These are phyloP conservation scores for Serripes groenlandicus DNA, from an alignment of 2,888 invertebrate species.

Conservation along the genomic window DNA sequence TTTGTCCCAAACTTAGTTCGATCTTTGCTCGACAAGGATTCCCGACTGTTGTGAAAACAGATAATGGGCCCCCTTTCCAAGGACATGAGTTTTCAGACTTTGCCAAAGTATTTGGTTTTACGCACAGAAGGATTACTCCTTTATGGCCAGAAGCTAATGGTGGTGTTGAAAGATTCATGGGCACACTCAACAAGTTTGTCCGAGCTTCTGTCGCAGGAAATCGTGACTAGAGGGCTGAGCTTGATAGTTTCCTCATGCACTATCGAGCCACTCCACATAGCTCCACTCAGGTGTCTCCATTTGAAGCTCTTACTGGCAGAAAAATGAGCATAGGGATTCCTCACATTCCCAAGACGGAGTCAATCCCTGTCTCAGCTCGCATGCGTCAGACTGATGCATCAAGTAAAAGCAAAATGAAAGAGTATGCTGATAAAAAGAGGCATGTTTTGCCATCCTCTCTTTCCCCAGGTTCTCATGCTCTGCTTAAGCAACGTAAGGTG, in stretches of 20 bases:
- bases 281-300: conserved; percentile 28
- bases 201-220: conserved; percentile 53
- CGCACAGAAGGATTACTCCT: conserved; percentile 63
- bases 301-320: conserved; percentile 45
- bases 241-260: conserved; percentile 38
- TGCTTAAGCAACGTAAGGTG: too few relatives aligned
- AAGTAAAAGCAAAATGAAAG: too few relatives aligned
- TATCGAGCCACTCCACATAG: conserved; percentile 38
- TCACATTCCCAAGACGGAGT: too few relatives aligned
- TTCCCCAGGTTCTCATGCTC: too few relatives aligned
- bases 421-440: too few relatives aligned
- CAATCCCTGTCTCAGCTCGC: too few relatives aligned
- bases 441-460: too few relatives aligned
- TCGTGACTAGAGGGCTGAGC: conserved; percentile 31
- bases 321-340: conserved; percentile 32
- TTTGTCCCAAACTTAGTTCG: conserved; percentile 27
- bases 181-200: conserved; percentile 61
- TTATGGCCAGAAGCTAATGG: conserved; percentile 69
- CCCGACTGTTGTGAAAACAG: conserved; percentile 40
- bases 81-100: conserved; percentile 61
- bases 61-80: conserved; percentile 67
- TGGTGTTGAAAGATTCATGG: conserved; percentile 67
- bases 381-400: too few relatives aligned
- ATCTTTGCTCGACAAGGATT: conserved; percentile 52
- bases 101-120: conserved; percentile 59